Conservation (phyloP, 1,140 invertebrate species). For the Heliconius eleuchia region DNA sequence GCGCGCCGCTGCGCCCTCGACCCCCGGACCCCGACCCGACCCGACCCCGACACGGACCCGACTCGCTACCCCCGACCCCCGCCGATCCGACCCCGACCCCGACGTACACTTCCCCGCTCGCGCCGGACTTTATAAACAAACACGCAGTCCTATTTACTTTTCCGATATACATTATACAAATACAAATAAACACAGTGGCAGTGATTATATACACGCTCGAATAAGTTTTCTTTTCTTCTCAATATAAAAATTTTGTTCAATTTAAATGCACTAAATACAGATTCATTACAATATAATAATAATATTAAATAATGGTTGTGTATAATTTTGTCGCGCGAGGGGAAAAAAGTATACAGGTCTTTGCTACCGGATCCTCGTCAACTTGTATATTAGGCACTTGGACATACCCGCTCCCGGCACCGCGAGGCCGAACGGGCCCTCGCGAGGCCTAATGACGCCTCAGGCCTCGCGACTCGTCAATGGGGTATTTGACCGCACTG, state of each 20-base stretch:
- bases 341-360: conserved; percentile 10
- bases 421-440: not conserved
- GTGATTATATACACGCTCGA: conserved; percentile 57
- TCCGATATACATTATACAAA: conserved; percentile 34
- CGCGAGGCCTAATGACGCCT: not conserved
- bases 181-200: conserved; percentile 58
- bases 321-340: conserved; percentile 1
- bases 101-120: conserved; percentile 28
- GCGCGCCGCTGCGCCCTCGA: conserved; percentile 45
- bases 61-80: conserved; percentile 21
- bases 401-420: conserved; percentile 31
- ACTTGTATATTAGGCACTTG: conserved; percentile 34
- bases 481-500: conserved; percentile 7
- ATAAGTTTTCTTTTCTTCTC: conserved; percentile 43
- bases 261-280: conserved; percentile 63
- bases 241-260: conserved; percentile 52
- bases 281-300: conserved; percentile 1
- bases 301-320: not conserved
- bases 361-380: not conserved
- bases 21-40: conserved; percentile 30
- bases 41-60: conserved; percentile 22
- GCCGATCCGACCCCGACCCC: conserved; percentile 7
- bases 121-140: conserved; percentile 51
- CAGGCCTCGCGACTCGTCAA: not conserved
- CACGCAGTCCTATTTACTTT: conserved; percentile 35